These are phyloP conservation scores for Eristalis intricaria DNA, from an alignment of 2,888 invertebrate genomes.

Conservation along the genomic window DNA sequence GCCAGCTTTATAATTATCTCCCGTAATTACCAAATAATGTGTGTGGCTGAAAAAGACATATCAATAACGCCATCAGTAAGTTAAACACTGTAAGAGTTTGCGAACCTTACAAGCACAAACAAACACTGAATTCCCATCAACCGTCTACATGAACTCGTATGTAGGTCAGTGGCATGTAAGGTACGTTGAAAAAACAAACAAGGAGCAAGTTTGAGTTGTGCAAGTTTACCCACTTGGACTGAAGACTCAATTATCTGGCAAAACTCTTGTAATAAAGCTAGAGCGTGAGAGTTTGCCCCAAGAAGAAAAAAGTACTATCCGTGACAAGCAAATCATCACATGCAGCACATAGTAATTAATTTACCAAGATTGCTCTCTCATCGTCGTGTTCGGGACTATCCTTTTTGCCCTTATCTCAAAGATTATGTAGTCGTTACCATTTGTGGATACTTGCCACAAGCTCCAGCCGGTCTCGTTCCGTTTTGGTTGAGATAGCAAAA, in stretches of 20 bases:
- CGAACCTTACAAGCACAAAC: too few relatives aligned
- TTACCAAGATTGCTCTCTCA: background rate
- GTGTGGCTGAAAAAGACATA: too few relatives aligned
- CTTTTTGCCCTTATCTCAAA: background rate
- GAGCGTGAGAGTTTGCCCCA: background rate
- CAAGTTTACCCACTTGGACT: constrained; percentile 15
- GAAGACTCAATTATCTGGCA: background rate
- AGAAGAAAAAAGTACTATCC: background rate
- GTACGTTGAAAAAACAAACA: background rate
- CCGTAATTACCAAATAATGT: too few relatives aligned
- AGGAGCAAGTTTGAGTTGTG: background rate
- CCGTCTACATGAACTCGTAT: too few relatives aligned
- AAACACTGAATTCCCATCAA: too few relatives aligned
- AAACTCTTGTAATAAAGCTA: background rate
- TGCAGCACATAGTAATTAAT: background rate
- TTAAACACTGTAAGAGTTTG: too few relatives aligned
- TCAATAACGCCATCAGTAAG: too few relatives aligned
- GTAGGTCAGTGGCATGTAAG: background rate
- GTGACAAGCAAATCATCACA: background rate
- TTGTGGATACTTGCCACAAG: constrained; percentile 17
- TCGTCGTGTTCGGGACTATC: background rate
- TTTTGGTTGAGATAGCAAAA: background rate
- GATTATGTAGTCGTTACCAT: constrained; percentile 45
- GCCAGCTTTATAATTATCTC: too few relatives aligned
- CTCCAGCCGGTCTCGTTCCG: background rate